Conservation (phyloP, 2,797 vertebrate species). For the Clarias fuscus region DNA sequence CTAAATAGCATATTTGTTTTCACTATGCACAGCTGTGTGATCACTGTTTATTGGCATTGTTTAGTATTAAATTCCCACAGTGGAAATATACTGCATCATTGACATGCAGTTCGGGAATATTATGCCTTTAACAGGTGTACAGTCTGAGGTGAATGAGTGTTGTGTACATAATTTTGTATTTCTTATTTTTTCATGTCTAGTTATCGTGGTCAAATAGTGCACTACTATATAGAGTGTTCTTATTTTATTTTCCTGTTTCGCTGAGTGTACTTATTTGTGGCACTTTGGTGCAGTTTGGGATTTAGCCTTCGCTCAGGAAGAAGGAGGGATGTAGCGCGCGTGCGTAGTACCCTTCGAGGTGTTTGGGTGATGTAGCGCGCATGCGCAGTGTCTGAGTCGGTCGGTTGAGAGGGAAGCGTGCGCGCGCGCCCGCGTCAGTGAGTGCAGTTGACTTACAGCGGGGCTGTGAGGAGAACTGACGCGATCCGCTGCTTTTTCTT, state of each 20-base stretch:
- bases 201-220: too few species aligned
- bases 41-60: background rate
- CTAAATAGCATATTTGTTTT: background rate
- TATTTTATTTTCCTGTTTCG: background rate
- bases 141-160: background rate
- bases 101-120: background rate
- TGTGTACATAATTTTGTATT: background rate
- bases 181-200: background rate
- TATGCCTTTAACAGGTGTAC: background rate
- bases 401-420: conserved; percentile 75
- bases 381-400: conserved; percentile 70
- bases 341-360: conserved; percentile 67
- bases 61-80: background rate
- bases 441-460: conserved; percentile 87
- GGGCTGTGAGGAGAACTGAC: conserved; percentile 89
- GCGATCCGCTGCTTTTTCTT: conserved; percentile 48
- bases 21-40: background rate
- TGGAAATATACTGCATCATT: background rate
- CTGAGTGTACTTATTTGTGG: background rate
- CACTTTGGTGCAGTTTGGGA: background rate
- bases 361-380: conserved; percentile 63
- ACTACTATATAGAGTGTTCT: background rate
- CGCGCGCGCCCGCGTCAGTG: conserved; percentile 86
- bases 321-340: conserved; percentile 65
- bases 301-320: background rate